Percentiles rank a stretch among this genome's conserved stretches.
These are phyloP conservation scores for Vannuccia rotundouncinata DNA, from an alignment of 2,888 invertebrate species.

Conservation along the genomic window DNA sequence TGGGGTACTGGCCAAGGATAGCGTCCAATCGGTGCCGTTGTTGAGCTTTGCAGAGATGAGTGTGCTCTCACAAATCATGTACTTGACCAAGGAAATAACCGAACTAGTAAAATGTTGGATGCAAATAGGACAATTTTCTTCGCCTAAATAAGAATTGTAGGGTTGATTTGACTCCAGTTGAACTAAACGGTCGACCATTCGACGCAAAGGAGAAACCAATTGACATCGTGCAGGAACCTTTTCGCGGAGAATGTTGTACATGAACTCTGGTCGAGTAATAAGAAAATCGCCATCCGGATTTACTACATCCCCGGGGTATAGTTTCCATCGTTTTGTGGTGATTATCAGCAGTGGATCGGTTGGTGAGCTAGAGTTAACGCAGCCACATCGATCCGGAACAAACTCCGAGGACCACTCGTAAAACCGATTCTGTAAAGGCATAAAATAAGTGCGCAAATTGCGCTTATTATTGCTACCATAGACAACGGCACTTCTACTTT, in stretches of 20 bases:
- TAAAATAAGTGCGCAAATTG: background rate
- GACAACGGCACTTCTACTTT: background rate
- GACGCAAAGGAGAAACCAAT: background rate
- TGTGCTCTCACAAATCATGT: background rate
- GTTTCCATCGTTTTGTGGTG: background rate
- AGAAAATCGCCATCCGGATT: conserved; percentile 1
- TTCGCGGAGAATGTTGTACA: background rate
- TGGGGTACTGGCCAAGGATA: background rate
- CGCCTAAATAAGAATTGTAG: background rate
- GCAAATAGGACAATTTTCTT: background rate
- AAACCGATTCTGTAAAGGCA: background rate
- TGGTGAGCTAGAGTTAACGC: background rate
- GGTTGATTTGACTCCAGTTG: background rate
- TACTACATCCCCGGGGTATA: background rate
- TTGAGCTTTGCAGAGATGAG: background rate
- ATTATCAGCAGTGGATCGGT: background rate
- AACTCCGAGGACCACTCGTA: conserved; percentile 11
- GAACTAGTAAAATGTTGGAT: background rate
- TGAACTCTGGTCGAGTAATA: background rate
- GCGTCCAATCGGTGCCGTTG: background rate
- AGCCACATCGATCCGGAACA: background rate
- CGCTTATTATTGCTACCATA: background rate
- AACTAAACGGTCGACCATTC: background rate
- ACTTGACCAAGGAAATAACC: background rate
- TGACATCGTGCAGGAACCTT: background rate